Percentiles rank a stretch among this genome's conserved stretches.
These are phyloP conservation scores for Xerus inauris DNA, from an alignment of 2,113 vertebrate genomes.

Conservation along the genomic window DNA sequence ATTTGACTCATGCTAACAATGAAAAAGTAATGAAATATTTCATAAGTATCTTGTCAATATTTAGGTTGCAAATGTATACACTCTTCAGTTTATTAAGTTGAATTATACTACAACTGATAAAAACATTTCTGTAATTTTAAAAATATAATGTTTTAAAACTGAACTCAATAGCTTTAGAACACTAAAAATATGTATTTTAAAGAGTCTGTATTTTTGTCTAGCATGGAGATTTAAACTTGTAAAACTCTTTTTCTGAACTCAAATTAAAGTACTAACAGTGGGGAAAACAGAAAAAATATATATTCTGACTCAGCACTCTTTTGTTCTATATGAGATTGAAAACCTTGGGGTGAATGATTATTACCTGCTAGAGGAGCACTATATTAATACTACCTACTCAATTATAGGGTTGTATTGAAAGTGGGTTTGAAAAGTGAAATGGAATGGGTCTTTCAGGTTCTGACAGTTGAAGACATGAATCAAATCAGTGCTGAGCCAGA, in stretches of 20 bases:
- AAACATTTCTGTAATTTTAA: neutral
- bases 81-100: neutral
- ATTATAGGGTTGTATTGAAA: constrained; percentile 70
- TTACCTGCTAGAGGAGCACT: constrained; percentile 60
- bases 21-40: neutral
- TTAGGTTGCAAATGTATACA: neutral
- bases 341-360: constrained; percentile 77
- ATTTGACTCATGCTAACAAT: too few species aligned
- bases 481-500: constrained; percentile 9
- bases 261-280: neutral
- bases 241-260: neutral
- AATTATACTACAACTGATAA: neutral
- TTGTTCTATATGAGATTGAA: constrained; percentile 67
- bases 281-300: neutral
- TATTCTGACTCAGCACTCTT: constrained; percentile 66
- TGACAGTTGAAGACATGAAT: constrained; percentile 44
- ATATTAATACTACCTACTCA: constrained; percentile 55
- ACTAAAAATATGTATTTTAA: neutral
- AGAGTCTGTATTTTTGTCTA: neutral
- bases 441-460: constrained; percentile 10
- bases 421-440: constrained; percentile 58
- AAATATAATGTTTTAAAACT: neutral
- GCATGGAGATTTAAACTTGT: neutral
- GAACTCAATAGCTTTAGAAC: neutral
- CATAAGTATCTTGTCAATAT: neutral